Evolutionary conservation across 2,888 invertebrate genomes (phyloP).

Genomic region (Apotomis betuletana): DNA sequence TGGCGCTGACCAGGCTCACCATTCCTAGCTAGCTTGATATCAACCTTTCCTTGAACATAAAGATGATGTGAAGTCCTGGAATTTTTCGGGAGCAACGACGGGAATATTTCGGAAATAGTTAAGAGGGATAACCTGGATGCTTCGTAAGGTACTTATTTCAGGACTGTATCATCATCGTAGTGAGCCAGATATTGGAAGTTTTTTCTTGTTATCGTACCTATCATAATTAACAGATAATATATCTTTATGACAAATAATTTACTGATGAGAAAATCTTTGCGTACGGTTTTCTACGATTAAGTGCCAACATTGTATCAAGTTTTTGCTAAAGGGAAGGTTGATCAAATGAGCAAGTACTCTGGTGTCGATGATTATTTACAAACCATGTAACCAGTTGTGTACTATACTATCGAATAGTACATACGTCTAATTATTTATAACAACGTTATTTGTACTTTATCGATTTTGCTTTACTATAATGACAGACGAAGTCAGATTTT

Average conservation of each 20-base stretch:
- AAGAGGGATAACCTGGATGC: background rate
- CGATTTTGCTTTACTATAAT: background rate
- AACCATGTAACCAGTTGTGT: slow-evolving; percentile 5
- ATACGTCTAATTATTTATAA: background rate
- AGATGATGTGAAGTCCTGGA: background rate
- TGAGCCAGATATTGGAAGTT: too few relatives aligned
- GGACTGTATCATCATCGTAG: too few relatives aligned
- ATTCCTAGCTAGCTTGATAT: slow-evolving; percentile 51
- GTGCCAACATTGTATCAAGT: background rate
- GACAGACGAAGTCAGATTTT: background rate
- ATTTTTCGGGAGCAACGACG: too few relatives aligned
- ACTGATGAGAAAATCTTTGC: too few relatives aligned
- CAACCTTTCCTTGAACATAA: slow-evolving; percentile 24
- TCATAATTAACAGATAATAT: too few relatives aligned
- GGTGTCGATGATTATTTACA: slow-evolving; percentile 13
- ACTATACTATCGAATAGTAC: background rate
- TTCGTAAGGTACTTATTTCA: too few relatives aligned
- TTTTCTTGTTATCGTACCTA: too few relatives aligned
- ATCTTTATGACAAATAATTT: too few relatives aligned
- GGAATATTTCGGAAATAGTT: too few relatives aligned
- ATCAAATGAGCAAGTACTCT: background rate
- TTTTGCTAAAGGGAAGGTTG: slow-evolving; percentile 11
- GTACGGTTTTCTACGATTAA: background rate
- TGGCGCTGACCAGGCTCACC: slow-evolving; percentile 75
- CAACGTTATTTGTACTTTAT: background rate